A percentile compares a stretch with the other conserved stretches of the same genome.
Evolutionary conservation across 1,140 invertebrate genomes (phyloP).

Genomic region (Paralvinella palmiformis): DNA sequence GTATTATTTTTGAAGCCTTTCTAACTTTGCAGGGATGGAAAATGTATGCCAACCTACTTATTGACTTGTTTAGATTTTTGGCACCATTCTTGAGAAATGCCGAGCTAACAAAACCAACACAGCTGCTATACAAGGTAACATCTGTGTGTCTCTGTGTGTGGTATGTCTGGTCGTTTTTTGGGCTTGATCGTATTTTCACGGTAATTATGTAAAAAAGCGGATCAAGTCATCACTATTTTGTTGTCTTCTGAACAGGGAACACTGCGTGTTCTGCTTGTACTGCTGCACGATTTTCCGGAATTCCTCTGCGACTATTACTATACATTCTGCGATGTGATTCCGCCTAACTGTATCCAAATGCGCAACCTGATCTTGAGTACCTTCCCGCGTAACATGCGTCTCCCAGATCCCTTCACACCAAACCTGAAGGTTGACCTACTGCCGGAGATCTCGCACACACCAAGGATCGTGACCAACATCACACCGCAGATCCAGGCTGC

Average conservation of each 20-base stretch:
- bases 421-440: slow-evolving; percentile 90
- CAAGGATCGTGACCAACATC: slow-evolving; percentile 86
- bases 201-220: too few species aligned
- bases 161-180: not conserved
- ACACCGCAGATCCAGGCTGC: slow-evolving; percentile 76
- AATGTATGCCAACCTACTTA: slow-evolving; percentile 74
- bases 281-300: slow-evolving; percentile 98
- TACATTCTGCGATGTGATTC: slow-evolving; percentile 98
- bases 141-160: too few species aligned
- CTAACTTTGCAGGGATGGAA: slow-evolving; percentile 56
- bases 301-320: slow-evolving; percentile 99
- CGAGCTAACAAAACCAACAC: slow-evolving; percentile 86
- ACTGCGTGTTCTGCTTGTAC: slow-evolving; percentile 85
- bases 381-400: slow-evolving; percentile 93
- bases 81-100: slow-evolving; percentile 95
- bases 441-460: slow-evolving; percentile 71
- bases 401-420: slow-evolving; percentile 96
- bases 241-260: slow-evolving; percentile 64
- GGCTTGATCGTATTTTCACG: slow-evolving; percentile 7
- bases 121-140: slow-evolving; percentile 73
- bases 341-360: slow-evolving; percentile 98
- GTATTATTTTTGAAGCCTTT: too few species aligned
- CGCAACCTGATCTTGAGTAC: slow-evolving; percentile 95
- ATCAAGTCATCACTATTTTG: too few species aligned
- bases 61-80: slow-evolving; percentile 94